phyloP scores from a whole-genome alignment of 2,888 invertebrate genomes.

The Tineola bisselliella region DNA sequence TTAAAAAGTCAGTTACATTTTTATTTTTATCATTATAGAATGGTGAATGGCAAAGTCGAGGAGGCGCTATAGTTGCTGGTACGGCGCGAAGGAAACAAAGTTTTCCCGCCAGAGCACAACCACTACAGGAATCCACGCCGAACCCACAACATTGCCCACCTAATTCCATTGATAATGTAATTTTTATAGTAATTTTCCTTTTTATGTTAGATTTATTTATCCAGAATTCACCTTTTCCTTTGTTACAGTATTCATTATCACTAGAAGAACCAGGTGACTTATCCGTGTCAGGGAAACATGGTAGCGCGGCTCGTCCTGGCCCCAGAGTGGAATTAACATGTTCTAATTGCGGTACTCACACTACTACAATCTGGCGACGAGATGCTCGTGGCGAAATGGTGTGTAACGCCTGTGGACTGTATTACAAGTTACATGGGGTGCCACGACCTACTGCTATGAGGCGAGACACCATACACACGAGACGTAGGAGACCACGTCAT shows the following conservation, averaged over 20 bases:
- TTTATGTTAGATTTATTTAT: too few relatives aligned
- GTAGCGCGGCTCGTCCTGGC: slow-evolving; percentile 20
- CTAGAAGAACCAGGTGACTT: background rate
- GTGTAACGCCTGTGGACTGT: slow-evolving; percentile 98
- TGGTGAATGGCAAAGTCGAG: slow-evolving; percentile 45
- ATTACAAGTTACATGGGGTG: slow-evolving; percentile 95
- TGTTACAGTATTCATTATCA: background rate
- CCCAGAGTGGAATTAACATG: slow-evolving; percentile 86
- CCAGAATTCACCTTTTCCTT: too few relatives aligned
- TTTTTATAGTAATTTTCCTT: too few relatives aligned
- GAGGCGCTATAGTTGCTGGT: slow-evolving; percentile 55
- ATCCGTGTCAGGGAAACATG: background rate
- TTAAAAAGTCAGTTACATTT: too few relatives aligned
- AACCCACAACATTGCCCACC: slow-evolving; percentile 35
- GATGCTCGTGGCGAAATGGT: slow-evolving; percentile 98
- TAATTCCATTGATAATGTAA: slow-evolving; percentile 28
- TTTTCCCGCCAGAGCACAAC: slow-evolving; percentile 76
- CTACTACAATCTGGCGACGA: slow-evolving; percentile 96
- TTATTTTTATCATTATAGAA: slow-evolving; percentile 32
- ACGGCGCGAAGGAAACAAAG: slow-evolving; percentile 83
- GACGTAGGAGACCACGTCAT: slow-evolving; percentile 86
- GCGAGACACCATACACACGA: slow-evolving; percentile 94
- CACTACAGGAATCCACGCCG: slow-evolving; percentile 62
- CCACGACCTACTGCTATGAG: slow-evolving; percentile 95
- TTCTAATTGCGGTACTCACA: slow-evolving; percentile 96